Evolutionary conservation across 2,113 vertebrate species (phyloP).

Genomic region (Damaliscus lunatus): DNA sequence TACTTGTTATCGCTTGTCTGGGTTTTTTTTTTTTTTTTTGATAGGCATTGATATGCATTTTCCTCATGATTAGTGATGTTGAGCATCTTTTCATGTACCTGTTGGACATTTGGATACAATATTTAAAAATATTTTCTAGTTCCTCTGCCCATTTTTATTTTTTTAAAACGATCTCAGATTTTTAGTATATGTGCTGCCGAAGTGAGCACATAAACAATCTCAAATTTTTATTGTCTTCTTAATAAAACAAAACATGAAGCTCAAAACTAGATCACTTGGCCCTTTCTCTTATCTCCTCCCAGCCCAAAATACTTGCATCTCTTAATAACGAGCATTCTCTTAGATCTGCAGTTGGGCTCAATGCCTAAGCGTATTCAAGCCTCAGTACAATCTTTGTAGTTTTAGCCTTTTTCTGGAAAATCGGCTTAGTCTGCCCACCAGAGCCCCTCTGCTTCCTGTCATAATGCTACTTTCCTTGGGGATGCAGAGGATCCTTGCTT

Average conservation of each 20-base stretch:
- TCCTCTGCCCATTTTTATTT: not conserved
- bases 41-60: not conserved
- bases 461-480: not conserved
- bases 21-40: not conserved
- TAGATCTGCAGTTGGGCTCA: not conserved
- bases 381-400: not conserved
- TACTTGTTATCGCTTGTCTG: not conserved
- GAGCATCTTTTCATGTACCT: not conserved
- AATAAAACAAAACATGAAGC: not conserved
- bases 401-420: not conserved
- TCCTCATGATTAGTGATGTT: not conserved
- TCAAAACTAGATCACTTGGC: not conserved
- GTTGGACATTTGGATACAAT: not conserved
- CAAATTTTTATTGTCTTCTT: not conserved
- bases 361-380: not conserved
- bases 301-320: not conserved
- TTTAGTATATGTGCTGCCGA: not conserved
- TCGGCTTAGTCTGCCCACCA: not conserved
- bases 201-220: not conserved
- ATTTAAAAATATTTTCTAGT: not conserved
- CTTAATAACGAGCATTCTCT: not conserved
- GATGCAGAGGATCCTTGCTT: not conserved
- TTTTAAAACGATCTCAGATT: not conserved
- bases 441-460: not conserved
- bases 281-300: not conserved